These are phyloP conservation scores for Cydia amplana DNA, from an alignment of 1,140 invertebrate species.

Conservation along the genomic window DNA sequence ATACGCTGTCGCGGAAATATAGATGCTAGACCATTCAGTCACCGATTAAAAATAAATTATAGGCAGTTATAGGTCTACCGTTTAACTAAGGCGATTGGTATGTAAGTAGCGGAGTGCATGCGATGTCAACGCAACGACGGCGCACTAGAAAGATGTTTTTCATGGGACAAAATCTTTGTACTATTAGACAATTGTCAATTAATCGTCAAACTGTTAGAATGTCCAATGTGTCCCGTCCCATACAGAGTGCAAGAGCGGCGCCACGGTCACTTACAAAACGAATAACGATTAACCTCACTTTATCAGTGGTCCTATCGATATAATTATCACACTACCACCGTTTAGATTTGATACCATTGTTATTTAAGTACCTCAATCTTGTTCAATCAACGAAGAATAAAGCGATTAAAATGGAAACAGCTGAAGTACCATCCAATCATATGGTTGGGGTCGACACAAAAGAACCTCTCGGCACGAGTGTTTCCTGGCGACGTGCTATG, in stretches of 20 bases:
- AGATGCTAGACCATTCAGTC: not conserved
- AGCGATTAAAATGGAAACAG: constrained; percentile 19
- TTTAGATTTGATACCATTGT: not conserved
- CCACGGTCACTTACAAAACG: too few species aligned
- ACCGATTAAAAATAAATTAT: not conserved
- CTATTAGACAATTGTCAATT: too few species aligned
- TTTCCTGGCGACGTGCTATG: constrained; percentile 17
- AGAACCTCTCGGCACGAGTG: constrained; percentile 4
- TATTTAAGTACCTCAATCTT: constrained; percentile 8
- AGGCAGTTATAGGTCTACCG: not conserved
- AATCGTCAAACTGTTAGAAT: too few species aligned
- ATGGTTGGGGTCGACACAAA: constrained; percentile 27
- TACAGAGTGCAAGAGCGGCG: too few species aligned
- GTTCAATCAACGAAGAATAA: constrained; percentile 10
- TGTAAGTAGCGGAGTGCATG: too few species aligned
- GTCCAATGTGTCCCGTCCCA: too few species aligned
- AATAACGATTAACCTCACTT: too few species aligned
- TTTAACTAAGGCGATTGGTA: not conserved
- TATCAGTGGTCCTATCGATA: too few species aligned
- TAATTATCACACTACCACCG: not conserved
- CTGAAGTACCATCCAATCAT: constrained; percentile 26
- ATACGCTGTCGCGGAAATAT: constrained; percentile 25
- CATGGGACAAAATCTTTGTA: too few species aligned
- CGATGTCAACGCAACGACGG: too few species aligned
- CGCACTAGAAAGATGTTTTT: too few species aligned